A percentile compares a stretch with the other conserved stretches of the same genome.
phyloP scores from a whole-genome alignment of 2,113 vertebrate genomes.

The Campylomormyrus tamandua region DNA sequence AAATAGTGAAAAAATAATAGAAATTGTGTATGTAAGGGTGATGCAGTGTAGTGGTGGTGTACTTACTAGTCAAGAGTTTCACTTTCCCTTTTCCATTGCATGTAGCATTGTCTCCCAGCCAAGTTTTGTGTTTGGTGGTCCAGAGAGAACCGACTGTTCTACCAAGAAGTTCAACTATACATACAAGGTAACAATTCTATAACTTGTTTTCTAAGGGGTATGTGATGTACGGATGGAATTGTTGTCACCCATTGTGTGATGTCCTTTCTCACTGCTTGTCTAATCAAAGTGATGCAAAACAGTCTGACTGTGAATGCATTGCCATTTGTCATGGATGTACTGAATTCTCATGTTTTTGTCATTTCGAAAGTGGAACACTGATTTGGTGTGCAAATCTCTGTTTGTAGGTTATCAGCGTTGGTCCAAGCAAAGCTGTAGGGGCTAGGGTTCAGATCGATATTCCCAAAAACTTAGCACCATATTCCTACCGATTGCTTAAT shows the following conservation, averaged over 20 bases:
- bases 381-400: conserved; percentile 6
- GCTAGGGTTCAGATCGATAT: conserved; percentile 68
- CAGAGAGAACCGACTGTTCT: conserved; percentile 63
- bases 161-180: conserved; percentile 80
- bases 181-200: conserved; percentile 69
- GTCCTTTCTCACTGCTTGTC: not conserved
- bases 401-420: conserved; percentile 77
- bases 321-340: not conserved
- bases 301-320: not conserved
- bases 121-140: conserved; percentile 74
- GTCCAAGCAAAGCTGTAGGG: conserved; percentile 72
- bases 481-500: conserved; percentile 66
- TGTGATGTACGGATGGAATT: not conserved
- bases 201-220: not conserved
- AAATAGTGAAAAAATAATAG: not conserved
- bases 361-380: not conserved
- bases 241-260: not conserved
- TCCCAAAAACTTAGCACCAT: conserved; percentile 72
- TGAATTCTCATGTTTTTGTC: not conserved
- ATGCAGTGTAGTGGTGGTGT: not conserved
- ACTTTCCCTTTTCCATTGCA: conserved; percentile 22
- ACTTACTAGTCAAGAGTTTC: not conserved
- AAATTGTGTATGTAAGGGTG: not conserved
- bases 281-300: not conserved
- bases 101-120: conserved; percentile 73